Conservation (phyloP, 2,888 invertebrate genomes). For the Chymomyza amoena region DNA sequence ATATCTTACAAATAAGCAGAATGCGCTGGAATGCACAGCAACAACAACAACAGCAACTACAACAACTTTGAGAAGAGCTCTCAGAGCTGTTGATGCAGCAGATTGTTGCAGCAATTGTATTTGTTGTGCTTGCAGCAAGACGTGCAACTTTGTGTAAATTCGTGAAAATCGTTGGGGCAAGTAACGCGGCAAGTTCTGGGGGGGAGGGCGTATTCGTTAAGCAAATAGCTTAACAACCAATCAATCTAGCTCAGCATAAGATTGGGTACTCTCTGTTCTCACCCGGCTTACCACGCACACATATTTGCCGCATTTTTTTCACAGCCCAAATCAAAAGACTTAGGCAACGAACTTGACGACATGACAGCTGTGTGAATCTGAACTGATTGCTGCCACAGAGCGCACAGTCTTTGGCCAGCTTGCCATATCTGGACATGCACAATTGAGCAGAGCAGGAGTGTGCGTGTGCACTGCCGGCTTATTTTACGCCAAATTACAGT, state of each 20-base stretch:
- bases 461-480: not conserved
- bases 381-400: not conserved
- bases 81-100: slow-evolving; percentile 1
- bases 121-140: slow-evolving; percentile 48
- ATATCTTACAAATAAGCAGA: slow-evolving; percentile 80
- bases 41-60: slow-evolving; percentile 8
- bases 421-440: not conserved
- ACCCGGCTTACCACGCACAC: not conserved
- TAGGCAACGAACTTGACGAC: slow-evolving; percentile 66
- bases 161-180: slow-evolving; percentile 72
- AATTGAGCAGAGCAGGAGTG: not conserved
- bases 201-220: slow-evolving; percentile 36
- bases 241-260: not conserved
- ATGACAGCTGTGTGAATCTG: slow-evolving; percentile 4
- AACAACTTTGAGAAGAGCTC: slow-evolving; percentile 21
- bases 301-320: not conserved
- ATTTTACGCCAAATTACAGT: slow-evolving; percentile 34
- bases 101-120: slow-evolving; percentile 21
- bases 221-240: slow-evolving; percentile 18
- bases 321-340: slow-evolving; percentile 64
- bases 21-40: slow-evolving; percentile 76
- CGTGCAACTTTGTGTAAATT: slow-evolving; percentile 67
- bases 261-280: not conserved
- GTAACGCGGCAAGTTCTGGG: slow-evolving; percentile 54
- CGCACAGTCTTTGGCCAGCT: not conserved